A percentile compares a stretch with the other conserved stretches of the same genome.
phyloP scores from a whole-genome alignment of 2,113 vertebrate genomes.

The Nymphicus hollandicus region DNA sequence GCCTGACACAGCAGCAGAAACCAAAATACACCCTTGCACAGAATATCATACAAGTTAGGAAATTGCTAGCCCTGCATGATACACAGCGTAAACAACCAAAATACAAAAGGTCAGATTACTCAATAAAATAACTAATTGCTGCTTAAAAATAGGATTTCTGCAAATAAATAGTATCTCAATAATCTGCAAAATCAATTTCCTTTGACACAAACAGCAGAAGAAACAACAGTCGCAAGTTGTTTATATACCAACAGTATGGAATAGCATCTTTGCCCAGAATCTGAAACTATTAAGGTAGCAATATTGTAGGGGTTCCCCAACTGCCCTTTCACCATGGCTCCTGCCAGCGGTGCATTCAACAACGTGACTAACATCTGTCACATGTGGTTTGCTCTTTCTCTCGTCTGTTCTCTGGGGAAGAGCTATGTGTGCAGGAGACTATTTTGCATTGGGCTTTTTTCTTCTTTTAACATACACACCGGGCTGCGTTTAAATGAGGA shows the following conservation, averaged over 20 bases:
- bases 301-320: background rate
- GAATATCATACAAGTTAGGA: constrained; percentile 62
- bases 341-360: background rate
- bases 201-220: background rate
- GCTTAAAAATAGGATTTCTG: background rate
- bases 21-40: constrained; percentile 64
- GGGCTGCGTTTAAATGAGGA: background rate
- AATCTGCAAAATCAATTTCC: constrained; percentile 5
- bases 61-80: constrained; percentile 3
- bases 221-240: background rate
- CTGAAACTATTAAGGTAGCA: background rate
- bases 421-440: background rate
- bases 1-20: constrained; percentile 71
- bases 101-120: background rate
- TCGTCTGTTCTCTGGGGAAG: background rate
- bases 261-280: background rate
- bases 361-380: background rate
- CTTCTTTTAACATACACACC: background rate
- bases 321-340: background rate
- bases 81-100: constrained; percentile 18
- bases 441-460: background rate
- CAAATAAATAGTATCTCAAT: background rate
- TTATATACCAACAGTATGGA: background rate
- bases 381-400: constrained; percentile 6
- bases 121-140: constrained; percentile 40